Percentiles rank a stretch among this genome's conserved stretches.
phyloP scores from a whole-genome alignment of 2,888 invertebrate species.

The Ariolimax columbianus region DNA sequence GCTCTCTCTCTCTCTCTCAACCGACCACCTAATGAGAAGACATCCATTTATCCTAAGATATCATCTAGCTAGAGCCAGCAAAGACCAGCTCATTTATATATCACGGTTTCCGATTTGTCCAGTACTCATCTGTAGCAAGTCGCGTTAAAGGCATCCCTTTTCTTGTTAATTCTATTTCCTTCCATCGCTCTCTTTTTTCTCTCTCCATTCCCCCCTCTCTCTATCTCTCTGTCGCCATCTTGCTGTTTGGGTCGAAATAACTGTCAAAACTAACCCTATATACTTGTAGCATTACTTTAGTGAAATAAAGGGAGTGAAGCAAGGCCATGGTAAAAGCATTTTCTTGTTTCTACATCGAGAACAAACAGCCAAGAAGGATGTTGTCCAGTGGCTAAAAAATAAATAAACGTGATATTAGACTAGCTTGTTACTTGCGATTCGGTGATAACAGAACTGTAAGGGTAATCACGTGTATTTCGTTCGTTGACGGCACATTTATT shows the following conservation, averaged over 20 bases:
- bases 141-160: background rate
- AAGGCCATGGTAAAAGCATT: background rate
- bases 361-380: background rate
- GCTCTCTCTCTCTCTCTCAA: constrained; percentile 5
- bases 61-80: background rate
- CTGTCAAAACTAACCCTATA: background rate
- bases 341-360: background rate
- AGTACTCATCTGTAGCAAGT: background rate
- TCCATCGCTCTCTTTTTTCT: no score
- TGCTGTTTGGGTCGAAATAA: background rate
- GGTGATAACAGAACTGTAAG: no score
- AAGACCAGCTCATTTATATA: background rate
- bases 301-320: background rate
- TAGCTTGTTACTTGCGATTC: background rate
- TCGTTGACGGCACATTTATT: no score
- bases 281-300: background rate
- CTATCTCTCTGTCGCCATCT: constrained; percentile 9
- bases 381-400: background rate
- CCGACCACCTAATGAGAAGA: background rate
- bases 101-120: background rate
- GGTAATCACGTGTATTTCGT: no score
- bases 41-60: background rate
- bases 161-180: background rate
- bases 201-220: no score
- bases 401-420: background rate